These are phyloP conservation scores for Apocrypta bakeri DNA, from an alignment of 1,140 invertebrate species.

Conservation along the genomic window DNA sequence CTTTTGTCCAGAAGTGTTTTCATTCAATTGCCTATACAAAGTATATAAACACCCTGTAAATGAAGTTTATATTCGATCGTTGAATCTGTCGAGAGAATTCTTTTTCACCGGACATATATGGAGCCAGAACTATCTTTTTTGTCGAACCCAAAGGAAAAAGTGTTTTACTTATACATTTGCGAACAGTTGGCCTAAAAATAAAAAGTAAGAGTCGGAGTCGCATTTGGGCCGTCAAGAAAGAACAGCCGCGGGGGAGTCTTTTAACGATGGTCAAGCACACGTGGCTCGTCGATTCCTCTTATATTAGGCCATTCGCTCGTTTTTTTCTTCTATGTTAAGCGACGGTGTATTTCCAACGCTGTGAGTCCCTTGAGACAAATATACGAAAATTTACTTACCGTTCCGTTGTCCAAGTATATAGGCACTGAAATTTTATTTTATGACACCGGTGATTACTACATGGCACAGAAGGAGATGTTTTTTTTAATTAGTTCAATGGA, in stretches of 20 bases:
- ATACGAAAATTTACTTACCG: neutral
- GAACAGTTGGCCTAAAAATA: neutral
- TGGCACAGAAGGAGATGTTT: neutral
- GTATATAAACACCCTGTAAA: no score
- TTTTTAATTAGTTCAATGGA: neutral
- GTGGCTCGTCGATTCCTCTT: neutral
- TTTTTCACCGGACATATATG: neutral
- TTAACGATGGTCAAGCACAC: conserved; percentile 7
- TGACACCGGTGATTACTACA: neutral
- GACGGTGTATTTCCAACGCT: neutral
- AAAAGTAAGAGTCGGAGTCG: neutral
- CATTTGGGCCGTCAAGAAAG: neutral
- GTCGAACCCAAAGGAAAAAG: neutral
- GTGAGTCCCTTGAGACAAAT: neutral
- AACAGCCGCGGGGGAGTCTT: neutral
- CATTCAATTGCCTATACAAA: no score
- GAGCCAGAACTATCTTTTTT: neutral
- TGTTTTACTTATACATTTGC: neutral
- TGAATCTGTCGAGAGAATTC: no score
- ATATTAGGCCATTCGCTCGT: neutral
- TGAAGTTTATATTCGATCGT: no score
- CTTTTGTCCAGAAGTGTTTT: neutral
- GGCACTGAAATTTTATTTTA: neutral
- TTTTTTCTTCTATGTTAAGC: neutral
- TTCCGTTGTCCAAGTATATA: neutral